Base-by-base conservation (phyloP, 2,888 invertebrate genomes). In the Patella ulyssiponensis region DNA sequence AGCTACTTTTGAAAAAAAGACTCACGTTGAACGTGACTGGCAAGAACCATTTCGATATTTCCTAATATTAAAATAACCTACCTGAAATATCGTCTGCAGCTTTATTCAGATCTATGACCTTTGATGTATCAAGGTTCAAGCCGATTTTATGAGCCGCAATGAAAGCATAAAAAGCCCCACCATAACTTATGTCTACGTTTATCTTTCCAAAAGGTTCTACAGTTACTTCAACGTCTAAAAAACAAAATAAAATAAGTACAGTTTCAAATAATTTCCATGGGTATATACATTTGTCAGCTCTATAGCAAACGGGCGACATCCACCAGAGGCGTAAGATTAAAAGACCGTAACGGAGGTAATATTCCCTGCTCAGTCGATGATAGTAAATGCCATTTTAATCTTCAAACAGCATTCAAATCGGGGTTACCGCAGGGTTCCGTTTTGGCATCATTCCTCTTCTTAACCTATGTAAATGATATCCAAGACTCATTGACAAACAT, bases 161-260 rank as follows among this genome's bases (percentile, higher is more conserved):
- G 33, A 92, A 77, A 5, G 90, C 91, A 75, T 92, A 92, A 82
- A 91, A 92, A 1, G 91, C 90, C 4, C 92, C 92, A 23, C 92
- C 92, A 80, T 89, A 92, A 4, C 86, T 86, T 27, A 92, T 86
- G 80, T 92, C 92, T 11, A 90, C 84, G 14, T 70, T 81, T 0
- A 89, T 79, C 5, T 64, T 71, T 11, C 89, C 89, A 74, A 81
- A 79, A 1, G 81, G 83, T 1, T 82, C 82, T 0, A 88, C 86
- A 1, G 80, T 79, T 5, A 88, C 81, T 5, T 79, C 72, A 5
- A 86, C 69, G 80, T 86, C 89, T 89, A 80, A 17, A 78, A 76
- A 76, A n/a, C 27, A 53, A 15, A 11, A 33, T 53, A n/a, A 23
- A 52, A 54, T 12, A 9, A 20, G 1, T 71, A 44, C n/a, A 17